phyloP scores from a whole-genome alignment of 2,113 vertebrate genomes.

The Seriola quinqueradiata region DNA sequence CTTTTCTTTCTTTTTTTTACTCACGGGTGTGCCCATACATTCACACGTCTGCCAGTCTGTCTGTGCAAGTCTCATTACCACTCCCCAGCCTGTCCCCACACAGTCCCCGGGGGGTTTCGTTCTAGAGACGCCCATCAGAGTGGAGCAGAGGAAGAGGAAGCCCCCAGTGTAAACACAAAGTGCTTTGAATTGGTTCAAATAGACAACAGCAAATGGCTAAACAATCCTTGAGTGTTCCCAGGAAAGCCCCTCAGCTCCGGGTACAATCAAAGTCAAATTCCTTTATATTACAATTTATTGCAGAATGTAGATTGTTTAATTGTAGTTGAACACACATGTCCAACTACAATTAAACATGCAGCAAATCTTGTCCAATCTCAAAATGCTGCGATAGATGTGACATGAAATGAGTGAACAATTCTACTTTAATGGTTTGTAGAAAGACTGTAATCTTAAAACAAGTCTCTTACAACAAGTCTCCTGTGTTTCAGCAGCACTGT shows the following conservation, averaged over 20 bases:
- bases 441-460: neutral
- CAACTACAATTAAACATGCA: too few relatives aligned
- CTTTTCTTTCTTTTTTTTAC: constrained; percentile 5
- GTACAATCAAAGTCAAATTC: neutral
- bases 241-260: constrained; percentile 8
- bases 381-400: neutral
- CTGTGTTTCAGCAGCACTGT: neutral
- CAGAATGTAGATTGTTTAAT: too few relatives aligned
- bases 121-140: constrained; percentile 74
- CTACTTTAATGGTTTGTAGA: neutral
- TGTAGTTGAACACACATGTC: too few relatives aligned
- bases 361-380: too few relatives aligned
- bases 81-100: constrained; percentile 48
- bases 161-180: constrained; percentile 73
- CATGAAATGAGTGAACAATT: neutral
- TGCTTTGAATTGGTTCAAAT: constrained; percentile 63
- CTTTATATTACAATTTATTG: neutral
- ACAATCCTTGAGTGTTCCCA: constrained; percentile 17
- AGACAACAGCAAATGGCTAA: constrained; percentile 42
- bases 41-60: constrained; percentile 54
- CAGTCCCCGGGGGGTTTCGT: constrained; percentile 61
- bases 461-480: neutral
- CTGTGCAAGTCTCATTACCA: constrained; percentile 60
- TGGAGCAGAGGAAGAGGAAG: constrained; percentile 72
- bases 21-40: constrained; percentile 51